phyloP scores from a whole-genome alignment of 2,888 invertebrate species.

The Erannis defoliaria region DNA sequence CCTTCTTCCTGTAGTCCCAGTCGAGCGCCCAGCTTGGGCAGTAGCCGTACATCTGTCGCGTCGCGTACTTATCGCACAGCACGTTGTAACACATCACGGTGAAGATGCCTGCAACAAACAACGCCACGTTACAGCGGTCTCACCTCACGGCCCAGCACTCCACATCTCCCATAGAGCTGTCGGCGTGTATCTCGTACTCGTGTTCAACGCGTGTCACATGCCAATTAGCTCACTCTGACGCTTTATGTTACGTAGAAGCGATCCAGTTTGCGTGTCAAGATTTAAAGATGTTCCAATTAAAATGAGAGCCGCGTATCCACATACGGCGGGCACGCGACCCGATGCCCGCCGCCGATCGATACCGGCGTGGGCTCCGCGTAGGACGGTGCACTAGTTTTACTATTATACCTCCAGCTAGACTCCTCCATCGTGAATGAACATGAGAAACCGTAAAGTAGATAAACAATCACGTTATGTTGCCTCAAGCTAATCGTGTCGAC shows the following conservation, averaged over 20 bases:
- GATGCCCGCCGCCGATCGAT: slow-evolving; percentile 56
- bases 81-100: slow-evolving; percentile 99
- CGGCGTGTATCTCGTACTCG: slow-evolving; percentile 58
- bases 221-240: slow-evolving; percentile 64
- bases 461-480: slow-evolving; percentile 56
- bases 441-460: slow-evolving; percentile 57
- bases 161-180: slow-evolving; percentile 53
- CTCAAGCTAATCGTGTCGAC: slow-evolving; percentile 64
- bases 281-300: slow-evolving; percentile 74
- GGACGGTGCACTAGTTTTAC: slow-evolving; percentile 36
- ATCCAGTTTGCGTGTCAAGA: slow-evolving; percentile 62
- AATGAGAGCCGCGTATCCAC: slow-evolving; percentile 63
- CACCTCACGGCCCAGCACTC: slow-evolving; percentile 25
- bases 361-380: slow-evolving; percentile 8
- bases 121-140: slow-evolving; percentile 27
- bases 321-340: slow-evolving; percentile 71
- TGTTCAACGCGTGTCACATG: slow-evolving; percentile 59
- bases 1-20: slow-evolving; percentile 99
- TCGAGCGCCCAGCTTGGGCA: slow-evolving; percentile 99
- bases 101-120: slow-evolving; percentile 91
- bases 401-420: slow-evolving; percentile 31
- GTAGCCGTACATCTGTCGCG: slow-evolving; percentile 99
- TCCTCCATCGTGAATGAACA: slow-evolving; percentile 22
- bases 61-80: slow-evolving; percentile 99
- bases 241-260: slow-evolving; percentile 56